Percentiles rank a stretch among this genome's conserved stretches.
Evolutionary conservation across 2,888 invertebrate genomes (phyloP).

Genomic region (Agonopterix alstromeriana): DNA sequence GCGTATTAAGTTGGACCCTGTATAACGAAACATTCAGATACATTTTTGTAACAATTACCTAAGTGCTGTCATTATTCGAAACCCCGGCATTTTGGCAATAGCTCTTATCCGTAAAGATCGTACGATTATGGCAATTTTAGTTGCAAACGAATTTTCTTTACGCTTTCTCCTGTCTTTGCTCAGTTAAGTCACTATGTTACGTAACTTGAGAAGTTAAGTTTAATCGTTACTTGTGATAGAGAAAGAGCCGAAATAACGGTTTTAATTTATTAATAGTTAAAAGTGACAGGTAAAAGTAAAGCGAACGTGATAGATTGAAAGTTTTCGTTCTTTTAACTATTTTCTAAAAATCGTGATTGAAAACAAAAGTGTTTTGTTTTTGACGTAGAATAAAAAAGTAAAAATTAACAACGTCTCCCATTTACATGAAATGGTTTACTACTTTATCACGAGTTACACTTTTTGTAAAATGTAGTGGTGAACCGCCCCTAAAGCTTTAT

Average conservation of each 20-base stretch:
- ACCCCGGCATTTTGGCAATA: too few species aligned
- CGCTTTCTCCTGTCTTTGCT: constrained; percentile 5
- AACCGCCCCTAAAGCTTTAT: too few species aligned
- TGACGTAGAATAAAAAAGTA: too few species aligned
- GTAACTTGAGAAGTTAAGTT: constrained; percentile 2
- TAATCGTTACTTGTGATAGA: not conserved
- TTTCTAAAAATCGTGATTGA: not conserved
- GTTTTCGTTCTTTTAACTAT: not conserved
- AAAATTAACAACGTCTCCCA: too few species aligned
- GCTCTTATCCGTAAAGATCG: not conserved
- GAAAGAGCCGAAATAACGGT: not conserved
- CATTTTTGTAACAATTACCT: too few species aligned
- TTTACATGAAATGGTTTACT: too few species aligned
- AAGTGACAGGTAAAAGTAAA: not conserved
- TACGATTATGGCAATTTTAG: constrained; percentile 1
- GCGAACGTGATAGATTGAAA: not conserved
- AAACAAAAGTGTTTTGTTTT: not conserved
- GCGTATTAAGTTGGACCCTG: too few species aligned
- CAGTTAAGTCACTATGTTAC: constrained; percentile 1
- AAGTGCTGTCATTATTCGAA: too few species aligned
- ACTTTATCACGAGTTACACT: too few species aligned
- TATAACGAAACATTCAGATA: too few species aligned
- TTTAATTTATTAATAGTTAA: not conserved
- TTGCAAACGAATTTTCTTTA: constrained; percentile 1
- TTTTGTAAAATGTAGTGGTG: too few species aligned